Conservation (phyloP, 1,140 invertebrate species). For the Drosophila pandora region DNA sequence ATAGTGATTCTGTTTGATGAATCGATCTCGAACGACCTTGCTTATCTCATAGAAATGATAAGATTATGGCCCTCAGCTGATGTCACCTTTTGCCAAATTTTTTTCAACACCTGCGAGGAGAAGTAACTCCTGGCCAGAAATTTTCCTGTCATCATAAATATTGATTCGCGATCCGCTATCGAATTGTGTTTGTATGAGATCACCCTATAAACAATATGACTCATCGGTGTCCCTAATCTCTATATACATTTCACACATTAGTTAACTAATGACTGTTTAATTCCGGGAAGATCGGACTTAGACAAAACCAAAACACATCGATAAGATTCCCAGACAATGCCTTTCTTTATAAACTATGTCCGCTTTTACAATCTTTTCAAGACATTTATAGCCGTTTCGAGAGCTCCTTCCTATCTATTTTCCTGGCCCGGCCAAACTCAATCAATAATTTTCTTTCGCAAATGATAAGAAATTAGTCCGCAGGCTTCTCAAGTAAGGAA, state of each 20-base stretch:
- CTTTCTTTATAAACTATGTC: background rate
- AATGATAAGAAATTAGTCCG: constrained; percentile 20
- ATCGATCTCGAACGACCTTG: constrained; percentile 37
- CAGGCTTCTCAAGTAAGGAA: constrained; percentile 13
- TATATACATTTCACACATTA: constrained; percentile 16
- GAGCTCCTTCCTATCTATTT: constrained; percentile 21
- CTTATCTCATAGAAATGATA: constrained; percentile 24
- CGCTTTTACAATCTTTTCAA: background rate
- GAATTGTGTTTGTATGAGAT: constrained; percentile 24
- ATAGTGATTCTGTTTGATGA: background rate
- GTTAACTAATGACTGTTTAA: constrained; percentile 5
- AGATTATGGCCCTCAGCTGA: constrained; percentile 27
- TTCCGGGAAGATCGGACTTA: background rate
- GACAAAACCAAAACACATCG: background rate
- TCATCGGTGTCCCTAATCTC: constrained; percentile 17
- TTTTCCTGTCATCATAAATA: constrained; percentile 31
- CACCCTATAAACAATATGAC: constrained; percentile 28
- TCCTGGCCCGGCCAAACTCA: constrained; percentile 9
- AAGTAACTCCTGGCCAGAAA: background rate
- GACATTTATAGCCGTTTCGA: background rate
- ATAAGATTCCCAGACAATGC: constrained; percentile 3
- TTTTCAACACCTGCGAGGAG: constrained; percentile 8
- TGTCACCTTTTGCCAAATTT: constrained; percentile 4
- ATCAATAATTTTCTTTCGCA: constrained; percentile 19
- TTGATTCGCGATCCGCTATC: background rate